Evolutionary conservation across 1,140 invertebrate genomes (phyloP), one percentile per base, ranked within the genome.

Genomic region (Ostrea denselamellosa): DNA sequence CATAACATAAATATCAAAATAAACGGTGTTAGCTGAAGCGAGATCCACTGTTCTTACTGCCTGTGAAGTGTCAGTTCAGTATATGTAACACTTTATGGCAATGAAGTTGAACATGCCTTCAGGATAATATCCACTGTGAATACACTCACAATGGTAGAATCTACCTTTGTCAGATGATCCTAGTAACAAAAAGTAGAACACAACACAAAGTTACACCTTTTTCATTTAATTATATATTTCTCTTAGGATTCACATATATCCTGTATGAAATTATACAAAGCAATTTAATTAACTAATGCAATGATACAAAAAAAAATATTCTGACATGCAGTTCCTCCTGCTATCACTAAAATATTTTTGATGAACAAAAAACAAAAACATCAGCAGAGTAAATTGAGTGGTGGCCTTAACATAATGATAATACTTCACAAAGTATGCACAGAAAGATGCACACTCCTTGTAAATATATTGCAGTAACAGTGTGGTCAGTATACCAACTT

Each of bases 231-330:
- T 34, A 77, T 62, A 62, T 34, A 34, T 77, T 77, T 77, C 68
- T 77, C 68, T 77, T 25, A 77, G 25, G 68, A 77, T 77, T 77
- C 25, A 77, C 68, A 77, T 34, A 12, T 22, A 77, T 77, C 68
- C 68, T 77, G 68, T 25, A 77, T 77, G 68, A 77, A 77, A 77
- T 77, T 77, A 77, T 25, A 77, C 28, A 25, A 77, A 77, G 68
- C 68, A 77, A 77, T 77, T 77, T 17, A 77, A 77, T 22, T 77
- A 34, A 77, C 68, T 77, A 77, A 77, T 34, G 68, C 68, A 77
- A 77, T 77, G 68, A 77, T 77, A 77, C 65, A 77, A 28, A 77
- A 58, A 71, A 62, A 77, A 77, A 58, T n/a, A n/a, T n/a, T 44
- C 5, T 62, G 25, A 77, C 65, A 77, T 77, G 68, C 68, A 77